Evolutionary conservation across 2,888 invertebrate species (phyloP), one percentile per base, ranked within the genome.

Genomic region (Punctoribates punctum): DNA sequence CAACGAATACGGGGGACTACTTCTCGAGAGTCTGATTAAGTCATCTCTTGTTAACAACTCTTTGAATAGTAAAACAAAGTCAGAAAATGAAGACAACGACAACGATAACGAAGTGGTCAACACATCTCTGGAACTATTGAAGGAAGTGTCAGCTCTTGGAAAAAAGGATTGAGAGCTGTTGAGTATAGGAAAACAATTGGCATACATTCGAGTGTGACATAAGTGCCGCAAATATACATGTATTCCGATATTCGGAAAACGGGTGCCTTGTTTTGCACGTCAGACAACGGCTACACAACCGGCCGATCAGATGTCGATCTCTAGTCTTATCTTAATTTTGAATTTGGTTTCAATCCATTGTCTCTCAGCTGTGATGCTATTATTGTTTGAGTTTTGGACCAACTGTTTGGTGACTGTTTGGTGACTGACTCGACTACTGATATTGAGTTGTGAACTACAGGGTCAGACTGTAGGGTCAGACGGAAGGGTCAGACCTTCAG

Each of bases 11-110:
- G 34, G 70, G 11, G 57, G 75, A 11, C 23, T 70, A 17, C 51
- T 75, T 17, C 73, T 80, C 65, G 80, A 80, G 72, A 79, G 73
- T 57, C 74, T 80, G 65, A 80, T 80, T 34, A 79, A 80, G 74
- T 79, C 79, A 65, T 77, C 79, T 34, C 74, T 80, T 46, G 78
- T 79, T 73, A 78, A 77, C 48, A 75, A 72, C 13, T 9, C 29
- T 6, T 15, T 62, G 23, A 29, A 48, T 48, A 15, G 4, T 4
- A 54, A 54, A 20, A 20, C 54, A 15, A 54, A 54, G 8, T 54
- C 20, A 8, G 20, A 67, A 17, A 34, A 67, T n/a, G 38, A 67
- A 38, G 38, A 67, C 20, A 67, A 67, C n/a, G 67, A 62, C n/a
- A 62, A 29, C n/a, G 67, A 62, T 13, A 62, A 29, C 8, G 67